Base-by-base conservation (phyloP, 2,888 invertebrate genomes). In the Ferrisia virgata region DNA sequence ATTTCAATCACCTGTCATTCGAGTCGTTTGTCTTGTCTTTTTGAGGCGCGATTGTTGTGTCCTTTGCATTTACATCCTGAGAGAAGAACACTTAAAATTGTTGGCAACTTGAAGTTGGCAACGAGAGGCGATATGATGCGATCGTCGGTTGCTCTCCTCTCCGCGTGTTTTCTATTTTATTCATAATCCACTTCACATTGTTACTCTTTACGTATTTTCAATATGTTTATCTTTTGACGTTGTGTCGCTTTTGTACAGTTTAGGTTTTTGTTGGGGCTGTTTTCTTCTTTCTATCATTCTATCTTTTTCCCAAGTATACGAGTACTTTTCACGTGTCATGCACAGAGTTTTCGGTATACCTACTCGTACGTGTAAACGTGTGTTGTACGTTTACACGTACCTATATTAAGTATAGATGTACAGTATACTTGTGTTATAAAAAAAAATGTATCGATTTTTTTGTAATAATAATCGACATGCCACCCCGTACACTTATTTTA, bases 181-280 rank as follows among this genome's bases (percentile, higher is more conserved):
- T 80, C 80, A 80, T 80, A 80, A 80, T 47, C 47, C 80, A 80
- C 80, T 80, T 47, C 80, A 80, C 80, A 80, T 80, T 80, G 80
- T 80, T 80, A 80, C 80, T 53, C 80, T 53, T 18, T 80, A 78
- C 39, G 36, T 78, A 80, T 80, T 80, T 80, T 80, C 80, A 80
- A 80, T 80, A 80, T 80, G 80, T 80, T 80, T 80, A 53, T 80
- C 80, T 80, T 80, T 80, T 80, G 80, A 80, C 80, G 53, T 80
- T 80, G 33, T 53, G 80, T 80, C 80, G 80, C 80, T 80, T 43
- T 53, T 39, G 69, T 64, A 64, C 31, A 76, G 72, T 76, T 64
- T 64, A 58, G 31, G 64, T 28, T 53, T 28, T 39, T 39, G 5
- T 5, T n/a, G n/a, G 22, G 36, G 22, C 9, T 53, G 18, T 53